A percentile compares a stretch with the other conserved stretches of the same genome.
Evolutionary conservation across 2,888 invertebrate genomes (phyloP).

Genomic region (Eupithecia subumbrata): DNA sequence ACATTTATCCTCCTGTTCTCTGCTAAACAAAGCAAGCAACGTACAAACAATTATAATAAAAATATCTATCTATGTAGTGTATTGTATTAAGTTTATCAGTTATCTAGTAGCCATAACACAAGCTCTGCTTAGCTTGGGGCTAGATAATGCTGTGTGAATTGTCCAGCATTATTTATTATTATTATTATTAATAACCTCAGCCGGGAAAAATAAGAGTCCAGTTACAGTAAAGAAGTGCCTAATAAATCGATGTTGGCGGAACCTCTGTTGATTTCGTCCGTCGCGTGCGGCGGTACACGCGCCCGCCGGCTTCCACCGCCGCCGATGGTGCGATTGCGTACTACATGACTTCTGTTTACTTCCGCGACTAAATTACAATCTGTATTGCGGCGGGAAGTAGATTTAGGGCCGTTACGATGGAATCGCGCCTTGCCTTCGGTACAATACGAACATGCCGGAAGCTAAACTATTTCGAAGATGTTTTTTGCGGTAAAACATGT

Average conservation of each 20-base stretch:
- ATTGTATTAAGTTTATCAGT: too few relatives aligned
- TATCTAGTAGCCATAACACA: too few relatives aligned
- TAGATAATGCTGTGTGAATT: too few relatives aligned
- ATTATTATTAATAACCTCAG: too few relatives aligned
- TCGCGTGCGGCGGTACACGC: constrained; percentile 43
- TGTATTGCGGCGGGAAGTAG: constrained; percentile 60
- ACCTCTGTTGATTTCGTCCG: constrained; percentile 25
- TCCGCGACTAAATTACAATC: constrained; percentile 72
- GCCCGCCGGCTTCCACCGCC: constrained; percentile 38
- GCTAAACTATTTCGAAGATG: background rate
- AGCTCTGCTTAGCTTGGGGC: too few relatives aligned
- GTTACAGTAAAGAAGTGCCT: background rate
- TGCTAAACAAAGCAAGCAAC: background rate
- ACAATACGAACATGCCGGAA: constrained; percentile 15
- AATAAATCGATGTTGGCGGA: constrained; percentile 22
- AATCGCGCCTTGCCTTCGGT: constrained; percentile 39
- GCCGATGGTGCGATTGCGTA: constrained; percentile 51
- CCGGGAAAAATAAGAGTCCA: constrained; percentile 3
- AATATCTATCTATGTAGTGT: too few relatives aligned
- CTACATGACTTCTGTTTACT: constrained; percentile 69
- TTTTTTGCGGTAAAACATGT: background rate
- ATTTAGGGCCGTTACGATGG: constrained; percentile 51
- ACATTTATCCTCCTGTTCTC: background rate
- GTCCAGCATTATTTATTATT: too few relatives aligned
- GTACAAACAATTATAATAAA: constrained; percentile 6